Evolutionary conservation across 2,888 invertebrate species (phyloP).

Genomic region (Cenopis cana): DNA sequence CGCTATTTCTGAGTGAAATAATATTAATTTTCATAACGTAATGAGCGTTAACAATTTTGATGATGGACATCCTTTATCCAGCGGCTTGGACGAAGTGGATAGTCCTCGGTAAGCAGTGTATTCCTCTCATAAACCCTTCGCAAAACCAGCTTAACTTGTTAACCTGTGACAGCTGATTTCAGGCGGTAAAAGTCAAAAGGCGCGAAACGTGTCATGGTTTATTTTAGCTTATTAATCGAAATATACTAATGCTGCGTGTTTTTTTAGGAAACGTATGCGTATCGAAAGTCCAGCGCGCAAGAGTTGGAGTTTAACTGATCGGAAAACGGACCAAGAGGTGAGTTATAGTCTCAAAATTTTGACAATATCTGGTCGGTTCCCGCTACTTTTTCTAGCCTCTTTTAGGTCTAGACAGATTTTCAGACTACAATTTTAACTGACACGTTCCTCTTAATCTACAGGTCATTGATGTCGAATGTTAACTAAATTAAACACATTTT

Average conservation of each 20-base stretch:
- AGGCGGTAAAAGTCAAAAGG: constrained; percentile 79
- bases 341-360: constrained; percentile 42
- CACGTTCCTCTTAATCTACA: not conserved
- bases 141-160: constrained; percentile 48
- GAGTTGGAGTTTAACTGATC: constrained; percentile 80
- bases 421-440: not conserved
- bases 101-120: constrained; percentile 68
- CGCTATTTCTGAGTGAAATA: constrained; percentile 30
- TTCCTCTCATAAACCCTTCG: constrained; percentile 48
- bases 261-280: constrained; percentile 71
- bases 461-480: not conserved
- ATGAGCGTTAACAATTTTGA: constrained; percentile 66
- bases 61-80: constrained; percentile 59
- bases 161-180: constrained; percentile 78
- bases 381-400: constrained; percentile 61
- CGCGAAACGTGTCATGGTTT: constrained; percentile 62
- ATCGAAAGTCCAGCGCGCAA: constrained; percentile 66
- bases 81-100: constrained; percentile 59
- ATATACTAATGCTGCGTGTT: constrained; percentile 48
- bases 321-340: constrained; percentile 77
- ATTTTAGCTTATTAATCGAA: constrained; percentile 39
- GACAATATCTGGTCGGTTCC: constrained; percentile 54
- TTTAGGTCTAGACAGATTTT: constrained; percentile 48
- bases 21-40: constrained; percentile 40
- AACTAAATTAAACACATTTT: not conserved